Evolutionary conservation across 2,797 vertebrate species (phyloP).

Genomic region (Catharus ustulatus): DNA sequence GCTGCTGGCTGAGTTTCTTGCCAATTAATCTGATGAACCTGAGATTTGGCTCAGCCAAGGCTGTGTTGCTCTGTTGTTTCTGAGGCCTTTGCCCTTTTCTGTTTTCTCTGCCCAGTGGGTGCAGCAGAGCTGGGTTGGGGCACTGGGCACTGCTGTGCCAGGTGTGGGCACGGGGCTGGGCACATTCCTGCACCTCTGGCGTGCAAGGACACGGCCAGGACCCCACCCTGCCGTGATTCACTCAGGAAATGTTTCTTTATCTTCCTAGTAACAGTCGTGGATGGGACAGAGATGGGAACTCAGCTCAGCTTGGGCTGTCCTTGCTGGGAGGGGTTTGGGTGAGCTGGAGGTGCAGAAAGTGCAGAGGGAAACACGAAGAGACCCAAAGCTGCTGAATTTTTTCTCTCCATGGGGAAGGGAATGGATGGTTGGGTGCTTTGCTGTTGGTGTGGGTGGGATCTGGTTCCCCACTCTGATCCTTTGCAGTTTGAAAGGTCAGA

Average conservation of each 20-base stretch:
- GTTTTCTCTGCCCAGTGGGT: not conserved
- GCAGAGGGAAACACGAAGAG: accelerated
- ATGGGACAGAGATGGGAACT: not conserved
- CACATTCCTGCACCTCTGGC: not conserved
- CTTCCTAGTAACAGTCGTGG: not conserved
- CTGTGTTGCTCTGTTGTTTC: not conserved
- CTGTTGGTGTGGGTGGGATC: accelerated
- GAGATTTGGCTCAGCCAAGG: not conserved
- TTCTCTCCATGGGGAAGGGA: not conserved
- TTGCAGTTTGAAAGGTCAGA: not conserved
- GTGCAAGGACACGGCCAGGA: not conserved
- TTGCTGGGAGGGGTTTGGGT: accelerated
- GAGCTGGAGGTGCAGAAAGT: not conserved
- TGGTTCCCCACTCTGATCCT: not conserved
- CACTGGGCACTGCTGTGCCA: not conserved
- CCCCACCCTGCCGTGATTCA: slow-evolving; percentile 13
- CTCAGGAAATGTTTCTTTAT: slow-evolving; percentile 26
- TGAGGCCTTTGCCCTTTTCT: not conserved
- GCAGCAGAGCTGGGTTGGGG: not conserved
- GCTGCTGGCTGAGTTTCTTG: not conserved
- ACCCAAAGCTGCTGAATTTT: not conserved
- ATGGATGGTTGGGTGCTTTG: not conserved
- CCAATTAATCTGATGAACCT: not conserved
- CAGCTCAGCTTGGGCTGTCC: accelerated
- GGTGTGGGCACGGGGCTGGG: not conserved